Base-by-base conservation (phyloP, 2,888 invertebrate species). In the Drosophila flavopinicola region DNA sequence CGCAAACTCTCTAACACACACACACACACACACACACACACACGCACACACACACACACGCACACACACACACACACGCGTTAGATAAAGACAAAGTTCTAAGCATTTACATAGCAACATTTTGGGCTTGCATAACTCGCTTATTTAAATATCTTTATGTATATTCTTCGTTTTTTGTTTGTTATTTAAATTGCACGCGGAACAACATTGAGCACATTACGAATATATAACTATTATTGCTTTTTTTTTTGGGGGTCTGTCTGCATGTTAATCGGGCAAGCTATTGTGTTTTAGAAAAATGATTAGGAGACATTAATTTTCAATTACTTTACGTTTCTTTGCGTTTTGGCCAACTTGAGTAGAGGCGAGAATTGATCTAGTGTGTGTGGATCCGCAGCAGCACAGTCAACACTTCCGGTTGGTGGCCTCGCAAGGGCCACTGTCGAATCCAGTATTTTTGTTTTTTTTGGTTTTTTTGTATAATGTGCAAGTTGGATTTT, bases 111-210 rank as follows among this genome's bases (percentile, higher is more conserved):
- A 76, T 56, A 53, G 20, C 23, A 32, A 44, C 52, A 38, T 37
- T 25, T 25, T 27, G 23, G 41, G 42, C 32, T 65, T 64, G 56
- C 44, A 39, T 53, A 65, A 59, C 45, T 48, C 15, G 67, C 56
- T 45, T 27, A 70, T 75, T 75, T 72, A 69, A 75, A 63, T 70
- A 47, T 27, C 20, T 23, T 56, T 48, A 30, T 27, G n/a, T 39
- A 24, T 38, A 44, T 65, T 45, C 66, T 45, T 64, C n/a, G n/a
- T n/a, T n/a, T n/a, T n/a, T n/a, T n/a, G 80, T 85, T 87, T 87
- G 85, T 85, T 82, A 82, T 82, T 82, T 70, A 87, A 82, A 82
- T 85, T 82, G 87, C 79, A 82, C 51, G 51, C 82, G 82, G 85
- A 82, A 82, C 75, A 56, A 56, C 59, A 56, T 66, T 77, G 51